Base-by-base conservation (phyloP, 2,888 invertebrate genomes). In the Cephonodes hylas region DNA sequence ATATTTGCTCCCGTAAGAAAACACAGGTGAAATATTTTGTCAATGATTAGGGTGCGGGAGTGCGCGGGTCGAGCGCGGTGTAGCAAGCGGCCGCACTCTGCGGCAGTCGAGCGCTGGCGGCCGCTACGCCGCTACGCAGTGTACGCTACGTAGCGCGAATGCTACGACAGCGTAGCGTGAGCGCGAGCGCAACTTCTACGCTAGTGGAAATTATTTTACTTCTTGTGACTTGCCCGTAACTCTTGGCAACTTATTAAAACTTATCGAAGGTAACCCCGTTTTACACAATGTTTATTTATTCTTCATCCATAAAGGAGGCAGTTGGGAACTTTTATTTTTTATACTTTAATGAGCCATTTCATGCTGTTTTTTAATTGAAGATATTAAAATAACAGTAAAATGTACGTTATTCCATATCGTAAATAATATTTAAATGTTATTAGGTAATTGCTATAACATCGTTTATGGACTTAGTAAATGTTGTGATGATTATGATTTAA, bases 21-120 rank as follows among this genome's bases (percentile, higher is more conserved):
- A 85, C 79, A 83, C 84, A 88, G 86, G 88, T 89, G 79, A 86
- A 85, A 82, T 86, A 85, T 85, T 88, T 83, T 88, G 84, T 89
- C 84, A 90, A 90, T 89, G 86, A 90, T 89, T 87, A 86, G 73
- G 75, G 77, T 75, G 77, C 74, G 79, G 68, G 77, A 76, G 76
- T 76, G 78, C 77, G 78, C 79, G 73, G 77, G 75, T 72, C 64
- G 66, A 63, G 64, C 66, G 67, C 63, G 69, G 69, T 70, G 72
- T 72, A 65, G 67, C 66, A 63, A 66, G 68, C 69, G 70, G 70
- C 73, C 73, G 65, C 66, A 59, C 63, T 67, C 67, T 77, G 77
- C 81, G 80, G 78, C 81, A 81, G 81, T 81, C 68, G 75, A 74
- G 74, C 73, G 76, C 73, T 67, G 72, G 68, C 74, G 65, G 71